Base-by-base conservation (phyloP, 2,888 invertebrate genomes). In the Lasioglossum marginatum region DNA sequence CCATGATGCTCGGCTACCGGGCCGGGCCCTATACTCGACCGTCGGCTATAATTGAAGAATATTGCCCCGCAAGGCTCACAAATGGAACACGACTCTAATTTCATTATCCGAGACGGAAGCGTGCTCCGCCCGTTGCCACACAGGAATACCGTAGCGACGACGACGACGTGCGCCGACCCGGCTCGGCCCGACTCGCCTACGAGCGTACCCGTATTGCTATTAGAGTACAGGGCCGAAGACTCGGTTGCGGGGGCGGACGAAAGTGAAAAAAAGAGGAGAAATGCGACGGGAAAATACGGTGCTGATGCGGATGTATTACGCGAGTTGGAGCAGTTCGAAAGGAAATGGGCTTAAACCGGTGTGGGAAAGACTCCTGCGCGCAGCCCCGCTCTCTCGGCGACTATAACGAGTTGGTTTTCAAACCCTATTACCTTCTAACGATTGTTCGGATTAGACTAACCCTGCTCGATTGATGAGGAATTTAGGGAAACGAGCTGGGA, bases 1-100 rank as follows among this genome's bases (percentile, higher is more conserved):
- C 78, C 88, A 81, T 76, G 80, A 79, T 10, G 68, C 77, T 70
- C 76, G 72, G 40, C 34, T 72, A 68, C 78, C 79, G 60, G 63
- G 57, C 63, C 66, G 37, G 37, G 68, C 34, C 77, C 80, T 60
- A 81, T 77, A 86, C 88, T 87, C 85, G 85, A 87, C 83, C 88
- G 86, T 85, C 85, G 85, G 85, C 88, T 85, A 92, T 93, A 92
- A 93, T 93, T 93, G 92, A 91, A 91, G 91, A 92, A 93, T 93
- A 93, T 93, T 93, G 90, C 91, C 79, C 88, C 88, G 88, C 88
- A 92, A 91, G 88, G 83, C 89, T 88, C 88, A 86, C 89, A 92
- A 92, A 92, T 92, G 89, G 89, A 86, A 92, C 87, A 82, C 91
- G 91, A 91, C 87, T 93, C 90, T 92, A 90, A 92, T 93, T 93